Percentiles rank a stretch among this genome's conserved stretches.
Conservation (phyloP, 1,140 invertebrate genomes). For the Heliothis subflexa region DNA sequence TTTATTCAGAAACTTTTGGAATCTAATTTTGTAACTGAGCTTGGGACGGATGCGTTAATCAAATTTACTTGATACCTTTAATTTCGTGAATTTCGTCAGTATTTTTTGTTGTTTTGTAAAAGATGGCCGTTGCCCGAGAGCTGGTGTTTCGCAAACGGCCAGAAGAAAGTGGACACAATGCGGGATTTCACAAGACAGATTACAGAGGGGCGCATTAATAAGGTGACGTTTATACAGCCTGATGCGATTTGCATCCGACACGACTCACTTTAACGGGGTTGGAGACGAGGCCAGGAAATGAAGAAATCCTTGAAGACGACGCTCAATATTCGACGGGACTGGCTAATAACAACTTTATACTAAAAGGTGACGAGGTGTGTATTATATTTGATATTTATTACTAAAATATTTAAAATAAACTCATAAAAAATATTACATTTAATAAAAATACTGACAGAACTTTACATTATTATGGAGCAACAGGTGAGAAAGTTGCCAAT, state of each 20-base stretch:
- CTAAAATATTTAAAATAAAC: neutral
- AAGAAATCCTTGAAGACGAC: too few species aligned
- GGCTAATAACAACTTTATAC: neutral
- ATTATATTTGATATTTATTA: neutral
- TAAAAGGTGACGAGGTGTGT: too few species aligned
- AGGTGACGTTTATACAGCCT: constrained; percentile 66
- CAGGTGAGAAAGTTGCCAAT: neutral
- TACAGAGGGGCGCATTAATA: constrained; percentile 81
- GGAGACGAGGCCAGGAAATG: neutral
- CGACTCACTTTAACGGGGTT: constrained; percentile 37
- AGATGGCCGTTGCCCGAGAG: constrained; percentile 9
- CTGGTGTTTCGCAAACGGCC: constrained; percentile 64
- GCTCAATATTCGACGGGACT: too few species aligned
- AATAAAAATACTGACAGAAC: neutral
- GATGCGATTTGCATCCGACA: constrained; percentile 41
- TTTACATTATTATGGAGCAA: neutral
- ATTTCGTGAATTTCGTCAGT: constrained; percentile 23
- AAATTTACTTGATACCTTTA: constrained; percentile 25
- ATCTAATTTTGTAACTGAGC: constrained; percentile 18
- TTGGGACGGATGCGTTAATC: constrained; percentile 30
- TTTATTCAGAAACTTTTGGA: constrained; percentile 36
- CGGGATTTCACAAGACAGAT: constrained; percentile 82
- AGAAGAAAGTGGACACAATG: constrained; percentile 82
- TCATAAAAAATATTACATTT: neutral
- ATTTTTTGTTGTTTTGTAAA: constrained; percentile 33